Evolutionary conservation across 1,140 invertebrate species (phyloP), one percentile per base, ranked within the genome.

Genomic region (Pogonomyrmex barbatus): DNA sequence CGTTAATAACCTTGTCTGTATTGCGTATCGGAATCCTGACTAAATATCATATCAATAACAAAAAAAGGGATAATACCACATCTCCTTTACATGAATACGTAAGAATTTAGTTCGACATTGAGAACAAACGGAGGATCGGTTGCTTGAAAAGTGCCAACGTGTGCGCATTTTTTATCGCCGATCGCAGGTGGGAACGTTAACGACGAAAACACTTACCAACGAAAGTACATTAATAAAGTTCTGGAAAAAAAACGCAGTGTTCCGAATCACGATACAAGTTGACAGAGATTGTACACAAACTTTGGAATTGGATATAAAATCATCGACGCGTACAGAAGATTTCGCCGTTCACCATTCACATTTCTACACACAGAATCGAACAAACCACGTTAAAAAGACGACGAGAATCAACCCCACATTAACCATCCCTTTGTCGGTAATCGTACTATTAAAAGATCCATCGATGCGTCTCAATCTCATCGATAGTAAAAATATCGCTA

Each of bases 281-380:
- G 54, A 73, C 54, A 56, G 17, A 62, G 17, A 24, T 52, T 45
- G 14, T 12, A 36, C 14, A 68, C 39, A 45, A 58, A 5, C 50
- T 73, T 82, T 6, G 67, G 54, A 83, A 73, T 24, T 56, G 10
- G 33, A 86, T 71, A 54, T 50, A 77, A 62, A 68, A 67, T 86
- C 56, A 36, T 86, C 50, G 60, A 52, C 47, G 54, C 42, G 68
- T 14, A 33, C 76, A 45, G 67, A 88, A 83, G 84, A 81, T 71
- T 65, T 78, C 65, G 24, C 54, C 36, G 87, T 39, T 65, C 54
- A 67, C 60, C 30, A 36, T 39, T 47, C 5, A 82, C 52, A 73
- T 8, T 56, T 39, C 33, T 71, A 56, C 4, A 82, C 65, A 56
- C 17, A 39, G 14, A 12, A 60, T 83, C 68, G 39, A 39, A 42